A percentile compares a stretch with the other conserved stretches of the same genome.
phyloP scores from a whole-genome alignment of 2,113 vertebrate genomes.

The Sebastes schlegelii region DNA sequence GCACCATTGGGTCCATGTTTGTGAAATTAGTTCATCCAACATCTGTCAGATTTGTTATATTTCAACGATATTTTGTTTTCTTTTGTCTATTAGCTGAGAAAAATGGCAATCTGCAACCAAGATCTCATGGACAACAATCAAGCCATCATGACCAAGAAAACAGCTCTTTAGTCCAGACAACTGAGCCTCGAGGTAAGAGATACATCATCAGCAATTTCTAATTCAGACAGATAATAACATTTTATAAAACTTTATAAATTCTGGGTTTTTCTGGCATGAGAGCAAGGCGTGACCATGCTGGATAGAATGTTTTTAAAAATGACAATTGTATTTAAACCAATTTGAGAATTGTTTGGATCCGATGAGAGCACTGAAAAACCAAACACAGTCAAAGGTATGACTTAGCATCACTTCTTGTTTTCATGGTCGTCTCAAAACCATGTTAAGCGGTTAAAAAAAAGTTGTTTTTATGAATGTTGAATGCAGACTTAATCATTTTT shows the following conservation, averaged over 20 bases:
- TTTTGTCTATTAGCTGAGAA: not conserved
- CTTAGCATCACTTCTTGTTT: not conserved
- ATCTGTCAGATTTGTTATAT: not conserved
- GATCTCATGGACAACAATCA: not conserved
- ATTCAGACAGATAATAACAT: not conserved
- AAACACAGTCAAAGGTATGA: not conserved
- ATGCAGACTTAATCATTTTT: not conserved
- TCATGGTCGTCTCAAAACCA: not conserved
- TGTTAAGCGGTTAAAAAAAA: not conserved
- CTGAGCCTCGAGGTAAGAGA: not conserved
- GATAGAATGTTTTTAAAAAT: not conserved
- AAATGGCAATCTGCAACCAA: rapidly evolving
- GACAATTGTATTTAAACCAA: not conserved
- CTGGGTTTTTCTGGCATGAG: not conserved
- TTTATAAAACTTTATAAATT: not conserved
- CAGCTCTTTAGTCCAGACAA: rapidly evolving
- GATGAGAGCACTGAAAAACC: not conserved
- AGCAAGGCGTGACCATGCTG: not conserved
- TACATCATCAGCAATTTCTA: not conserved
- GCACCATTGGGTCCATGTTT: not conserved
- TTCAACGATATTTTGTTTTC: not conserved
- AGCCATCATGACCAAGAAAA: rapidly evolving
- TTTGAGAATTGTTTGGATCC: not conserved
- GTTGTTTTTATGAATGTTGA: not conserved
- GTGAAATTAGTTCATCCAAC: not conserved